Percentiles rank a stretch among this genome's conserved stretches.
Conservation (phyloP, 2,113 vertebrate species). For the Struthio camelus region DNA sequence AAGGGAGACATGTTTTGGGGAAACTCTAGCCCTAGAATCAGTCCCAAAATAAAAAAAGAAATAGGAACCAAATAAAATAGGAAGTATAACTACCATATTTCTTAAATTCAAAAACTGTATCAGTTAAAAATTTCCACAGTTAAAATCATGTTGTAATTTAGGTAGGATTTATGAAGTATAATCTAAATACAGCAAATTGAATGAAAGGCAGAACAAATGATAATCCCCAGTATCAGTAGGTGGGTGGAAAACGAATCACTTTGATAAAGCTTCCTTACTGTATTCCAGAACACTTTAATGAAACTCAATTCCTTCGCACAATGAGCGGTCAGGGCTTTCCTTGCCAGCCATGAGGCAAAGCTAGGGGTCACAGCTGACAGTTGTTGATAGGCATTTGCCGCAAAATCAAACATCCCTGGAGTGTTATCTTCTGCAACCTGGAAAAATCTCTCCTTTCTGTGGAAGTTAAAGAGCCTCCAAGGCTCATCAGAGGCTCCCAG, state of each 20-base stretch:
- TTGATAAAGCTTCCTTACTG: not conserved
- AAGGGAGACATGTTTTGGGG: not conserved
- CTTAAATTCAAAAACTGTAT: not conserved
- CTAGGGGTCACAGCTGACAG: not conserved
- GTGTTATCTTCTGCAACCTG: not conserved
- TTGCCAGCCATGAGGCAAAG: not conserved
- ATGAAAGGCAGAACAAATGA: slow-evolving; percentile 14
- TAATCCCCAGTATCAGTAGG: not conserved
- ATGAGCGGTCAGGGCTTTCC: not conserved
- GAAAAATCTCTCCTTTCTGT: not conserved
- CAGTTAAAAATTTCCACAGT: not conserved
- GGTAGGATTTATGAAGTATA: slow-evolving; percentile 5
- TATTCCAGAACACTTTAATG: not conserved
- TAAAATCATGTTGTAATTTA: slow-evolving; percentile 6
- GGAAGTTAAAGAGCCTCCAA: not conserved
- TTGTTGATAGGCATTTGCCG: not conserved
- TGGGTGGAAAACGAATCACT: slow-evolving; percentile 1
- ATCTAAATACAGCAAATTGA: not conserved
- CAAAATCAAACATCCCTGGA: not conserved
- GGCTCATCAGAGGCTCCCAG: not conserved
- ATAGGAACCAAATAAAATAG: not conserved
- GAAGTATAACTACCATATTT: not conserved
- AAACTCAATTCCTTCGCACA: rapidly evolving
- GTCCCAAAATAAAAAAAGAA: not conserved
- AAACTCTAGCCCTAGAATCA: not conserved